These are phyloP conservation scores for Alectoris magna DNA, from an alignment of 2,797 vertebrate species.

Conservation along the genomic window DNA sequence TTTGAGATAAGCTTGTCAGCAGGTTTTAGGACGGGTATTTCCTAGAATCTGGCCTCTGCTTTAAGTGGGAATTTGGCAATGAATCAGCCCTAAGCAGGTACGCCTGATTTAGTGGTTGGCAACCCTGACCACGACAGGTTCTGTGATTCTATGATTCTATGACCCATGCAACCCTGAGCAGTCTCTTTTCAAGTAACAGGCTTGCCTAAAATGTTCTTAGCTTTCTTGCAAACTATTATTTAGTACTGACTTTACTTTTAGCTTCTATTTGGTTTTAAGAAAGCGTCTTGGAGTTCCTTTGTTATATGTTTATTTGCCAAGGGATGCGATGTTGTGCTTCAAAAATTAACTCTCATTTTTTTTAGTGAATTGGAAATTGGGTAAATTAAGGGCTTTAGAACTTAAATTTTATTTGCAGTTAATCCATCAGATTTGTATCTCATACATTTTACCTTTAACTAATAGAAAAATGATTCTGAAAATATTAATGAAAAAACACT, in stretches of 20 bases:
- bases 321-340: neutral
- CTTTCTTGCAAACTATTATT: neutral
- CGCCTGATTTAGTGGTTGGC: neutral
- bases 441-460: neutral
- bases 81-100: neutral
- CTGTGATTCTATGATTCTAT: no score
- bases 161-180: neutral
- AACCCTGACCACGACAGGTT: no score
- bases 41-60: neutral
- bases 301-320: neutral
- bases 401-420: neutral
- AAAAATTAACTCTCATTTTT: conserved; percentile 9
- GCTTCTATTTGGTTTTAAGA: neutral
- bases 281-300: neutral
- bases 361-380: neutral
- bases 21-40: neutral
- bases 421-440: neutral
- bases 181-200: neutral
- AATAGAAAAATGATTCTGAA: conserved; percentile 23
- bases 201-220: conserved; percentile 13
- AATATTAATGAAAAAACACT: neutral
- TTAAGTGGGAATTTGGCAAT: neutral
- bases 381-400: neutral
- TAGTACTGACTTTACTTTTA: neutral
- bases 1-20: neutral